Base-by-base conservation (phyloP, 2,888 invertebrate genomes). In the Drosophila heteroneura region DNA sequence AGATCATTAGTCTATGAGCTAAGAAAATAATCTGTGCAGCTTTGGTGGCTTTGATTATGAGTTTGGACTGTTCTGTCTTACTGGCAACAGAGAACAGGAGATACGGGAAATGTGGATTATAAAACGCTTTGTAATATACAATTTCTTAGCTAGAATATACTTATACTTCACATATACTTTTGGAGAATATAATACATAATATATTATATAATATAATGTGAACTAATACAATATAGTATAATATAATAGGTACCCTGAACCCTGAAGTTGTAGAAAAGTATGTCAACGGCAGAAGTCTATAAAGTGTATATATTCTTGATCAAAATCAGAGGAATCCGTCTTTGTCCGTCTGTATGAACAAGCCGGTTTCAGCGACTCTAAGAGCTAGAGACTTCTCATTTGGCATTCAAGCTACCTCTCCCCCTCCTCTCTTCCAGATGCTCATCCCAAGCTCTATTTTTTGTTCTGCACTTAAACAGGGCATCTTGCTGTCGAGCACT, bases 401-500 rank as follows among this genome's bases (percentile, higher is more conserved):
- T 47, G 47, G 14, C 6, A 47, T 47, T 14, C 4, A 14, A 47
- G 7, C 6, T 6, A 22, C 10, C n/a, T 6, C 16, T 52, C n/a
- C n/a, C 6, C 14, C 32, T 9, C 7, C 52, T 22, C 14, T 53
- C 53, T 9, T n/a, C 10, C n/a, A 41, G 41, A 7, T 26, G 16
- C 35, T 35, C 16, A 9, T 16, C 14, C 19, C 3, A 37, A 56
- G 37, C 54, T 28, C 1, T 16, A 5, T 30, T n/a, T 19, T 28
- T 28, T 9, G 0, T 9, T 41, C 12, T 5, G 10, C 26, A 26
- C 47, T 28, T 19, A 10, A 37, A 39, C 26, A 61, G 62, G 51
- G 70, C 26, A 71, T 70, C 58, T 39, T n/a, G 14, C 56, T 35
- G 37, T 54, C 35, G 33, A 70, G 32, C 67, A 47, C 44, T 70